Percentiles rank a stretch among this genome's conserved stretches.
Evolutionary conservation across 2,888 invertebrate species (phyloP).

Genomic region (Nycteola revayana): DNA sequence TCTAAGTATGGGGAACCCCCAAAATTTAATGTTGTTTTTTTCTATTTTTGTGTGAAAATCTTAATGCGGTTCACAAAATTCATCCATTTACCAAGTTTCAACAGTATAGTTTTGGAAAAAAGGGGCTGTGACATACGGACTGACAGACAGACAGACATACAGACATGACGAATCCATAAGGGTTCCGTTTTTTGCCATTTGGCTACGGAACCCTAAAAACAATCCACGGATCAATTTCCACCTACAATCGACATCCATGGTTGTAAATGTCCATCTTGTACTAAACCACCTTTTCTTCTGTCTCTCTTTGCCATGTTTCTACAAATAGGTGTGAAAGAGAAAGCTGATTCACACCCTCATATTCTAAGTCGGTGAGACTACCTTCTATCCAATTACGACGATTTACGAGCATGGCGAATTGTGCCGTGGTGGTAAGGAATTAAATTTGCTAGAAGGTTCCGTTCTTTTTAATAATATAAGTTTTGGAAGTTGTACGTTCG

Average conservation of each 20-base stretch:
- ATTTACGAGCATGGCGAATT: conserved; percentile 53
- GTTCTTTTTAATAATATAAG: conserved; percentile 33
- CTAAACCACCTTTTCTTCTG: conserved; percentile 11
- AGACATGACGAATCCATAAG: no score
- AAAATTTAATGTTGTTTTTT: no score
- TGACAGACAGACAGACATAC: no score
- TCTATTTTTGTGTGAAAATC: no score
- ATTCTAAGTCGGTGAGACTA: conserved; percentile 33
- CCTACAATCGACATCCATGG: conserved; percentile 28
- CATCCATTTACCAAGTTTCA: no score
- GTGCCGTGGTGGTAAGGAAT: conserved; percentile 25
- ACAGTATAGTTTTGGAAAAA: no score
- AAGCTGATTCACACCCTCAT: conserved; percentile 8
- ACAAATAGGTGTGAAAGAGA: conserved; percentile 13
- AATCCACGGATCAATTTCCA: conserved; percentile 12
- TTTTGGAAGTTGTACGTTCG: no score
- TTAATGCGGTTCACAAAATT: no score
- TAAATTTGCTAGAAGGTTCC: conserved; percentile 20
- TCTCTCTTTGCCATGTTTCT: conserved; percentile 3
- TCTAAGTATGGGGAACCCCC: no score
- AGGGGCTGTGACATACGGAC: no score
- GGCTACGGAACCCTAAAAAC: no score
- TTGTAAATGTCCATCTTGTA: conserved; percentile 28
- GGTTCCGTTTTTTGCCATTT: no score
- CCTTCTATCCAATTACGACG: conserved; percentile 54